A percentile compares a stretch with the other conserved stretches of the same genome.
Evolutionary conservation across 2,113 vertebrate species (phyloP).

Genomic region (Pterocles gutturalis): DNA sequence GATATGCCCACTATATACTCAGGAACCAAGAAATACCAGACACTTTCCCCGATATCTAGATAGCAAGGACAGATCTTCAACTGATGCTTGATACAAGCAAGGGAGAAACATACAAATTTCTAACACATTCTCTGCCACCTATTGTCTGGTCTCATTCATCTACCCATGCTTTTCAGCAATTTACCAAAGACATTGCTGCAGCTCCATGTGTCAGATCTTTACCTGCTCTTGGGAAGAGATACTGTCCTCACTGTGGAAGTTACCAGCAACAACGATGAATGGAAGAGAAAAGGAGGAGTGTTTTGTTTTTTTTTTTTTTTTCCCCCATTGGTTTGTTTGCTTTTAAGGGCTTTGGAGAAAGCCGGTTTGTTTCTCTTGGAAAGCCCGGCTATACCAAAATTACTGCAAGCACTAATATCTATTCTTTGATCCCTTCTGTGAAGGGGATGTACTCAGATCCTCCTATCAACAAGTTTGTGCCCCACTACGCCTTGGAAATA

Average conservation of each 20-base stretch:
- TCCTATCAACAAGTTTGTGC: background rate
- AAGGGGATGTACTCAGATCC: background rate
- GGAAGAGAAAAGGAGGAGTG: background rate
- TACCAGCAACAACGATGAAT: background rate
- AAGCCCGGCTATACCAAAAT: background rate
- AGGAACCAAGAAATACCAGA: background rate
- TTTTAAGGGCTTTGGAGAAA: background rate
- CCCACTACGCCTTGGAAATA: background rate
- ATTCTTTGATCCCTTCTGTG: background rate
- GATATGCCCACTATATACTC: background rate
- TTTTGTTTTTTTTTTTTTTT: background rate
- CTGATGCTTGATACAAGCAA: background rate
- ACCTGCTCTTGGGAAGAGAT: background rate
- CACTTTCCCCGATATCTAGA: background rate
- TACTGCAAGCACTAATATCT: background rate
- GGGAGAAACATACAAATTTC: background rate
- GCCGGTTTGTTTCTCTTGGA: background rate
- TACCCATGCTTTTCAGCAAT: background rate
- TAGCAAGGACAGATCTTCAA: background rate
- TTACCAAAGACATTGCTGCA: background rate
- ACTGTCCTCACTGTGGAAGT: background rate
- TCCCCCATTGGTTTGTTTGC: background rate
- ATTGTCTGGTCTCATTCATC: background rate
- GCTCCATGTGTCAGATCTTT: background rate
- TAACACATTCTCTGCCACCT: background rate